Base-by-base conservation (phyloP, 2,113 vertebrate species). In the Clarias magur region DNA sequence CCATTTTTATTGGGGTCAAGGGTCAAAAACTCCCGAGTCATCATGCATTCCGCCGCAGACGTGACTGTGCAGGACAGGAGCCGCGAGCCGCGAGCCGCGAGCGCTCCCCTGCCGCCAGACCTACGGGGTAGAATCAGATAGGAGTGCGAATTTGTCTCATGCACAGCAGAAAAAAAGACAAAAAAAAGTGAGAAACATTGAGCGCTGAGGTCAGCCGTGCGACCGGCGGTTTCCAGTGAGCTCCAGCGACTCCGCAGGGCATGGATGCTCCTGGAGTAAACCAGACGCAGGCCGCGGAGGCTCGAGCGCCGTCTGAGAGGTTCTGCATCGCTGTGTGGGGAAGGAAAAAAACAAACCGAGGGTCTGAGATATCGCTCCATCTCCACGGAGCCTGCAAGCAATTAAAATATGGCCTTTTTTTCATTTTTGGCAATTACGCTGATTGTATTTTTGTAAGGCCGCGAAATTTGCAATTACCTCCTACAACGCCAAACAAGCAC, bases 101-200 rank as follows among this genome's bases (percentile, higher is more conserved):
- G 75, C 3, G 12, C 70, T 59, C 38, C 57, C 48, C 42, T 27
- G 34, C 53, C 42, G 86, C 54, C 87, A 91, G 93, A 93, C 93
- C 93, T 91, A 92, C 92, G 70, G 80, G 76, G 84, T 76, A 91
- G 91, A 93, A 93, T 93, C 93, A 93, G 93, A 94, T 93, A 93
- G 16, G 30, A 93, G 92, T 89, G 67, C 6, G 87, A 91, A 92
- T 93, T 34, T 86, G 85, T 87, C 85, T 57, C 65, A 21, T 34
- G 27, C 34, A 83, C 42, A 73, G 4, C 25, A n/a, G 7, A n/a
- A 27, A 54, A 1, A 12, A 83, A n/a, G 7, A n/a, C 17, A 54
- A 1, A 12, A 83, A 48, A 48, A 48, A 7, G 48, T 8, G 48
- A 48, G 48, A 59, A 73, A 30, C 60, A 30, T 13, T 63, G 78